A percentile compares a stretch with the other conserved stretches of the same genome.
Conservation (phyloP, 2,888 invertebrate species). For the Byasa hedistus region DNA sequence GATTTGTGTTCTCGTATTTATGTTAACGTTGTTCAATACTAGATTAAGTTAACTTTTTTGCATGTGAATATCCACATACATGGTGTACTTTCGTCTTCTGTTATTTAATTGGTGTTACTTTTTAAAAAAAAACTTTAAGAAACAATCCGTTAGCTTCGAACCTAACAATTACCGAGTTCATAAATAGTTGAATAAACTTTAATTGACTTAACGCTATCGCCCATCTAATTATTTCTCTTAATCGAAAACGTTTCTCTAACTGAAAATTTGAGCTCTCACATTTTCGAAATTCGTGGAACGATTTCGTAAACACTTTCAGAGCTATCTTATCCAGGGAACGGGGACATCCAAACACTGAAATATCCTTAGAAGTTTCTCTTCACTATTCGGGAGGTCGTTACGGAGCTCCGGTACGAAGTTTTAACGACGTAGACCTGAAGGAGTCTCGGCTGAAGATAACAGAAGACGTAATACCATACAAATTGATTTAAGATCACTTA, state of each 20-base stretch:
- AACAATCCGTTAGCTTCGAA: neutral
- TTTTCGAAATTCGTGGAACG: slow-evolving; percentile 15
- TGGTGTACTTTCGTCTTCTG: too few relatives aligned
- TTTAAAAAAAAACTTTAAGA: too few relatives aligned
- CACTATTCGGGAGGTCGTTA: slow-evolving; percentile 25
- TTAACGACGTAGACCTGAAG: slow-evolving; percentile 28
- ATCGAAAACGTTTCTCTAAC: slow-evolving; percentile 11
- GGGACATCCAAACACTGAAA: slow-evolving; percentile 18
- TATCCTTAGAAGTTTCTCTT: slow-evolving; percentile 22
- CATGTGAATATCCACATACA: too few relatives aligned
- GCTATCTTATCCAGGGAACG: slow-evolving; percentile 13
- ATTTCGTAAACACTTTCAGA: slow-evolving; percentile 14
- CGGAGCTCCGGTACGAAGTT: slow-evolving; percentile 22
- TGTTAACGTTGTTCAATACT: too few relatives aligned
- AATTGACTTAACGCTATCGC: slow-evolving; percentile 4
- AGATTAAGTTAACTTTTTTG: too few relatives aligned
- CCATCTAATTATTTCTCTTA: slow-evolving; percentile 6
- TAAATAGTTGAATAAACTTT: neutral
- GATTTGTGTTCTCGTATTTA: too few relatives aligned
- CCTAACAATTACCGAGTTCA: neutral
- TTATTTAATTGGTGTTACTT: too few relatives aligned
- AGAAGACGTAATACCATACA: slow-evolving; percentile 14
- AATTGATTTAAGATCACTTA: slow-evolving; percentile 26
- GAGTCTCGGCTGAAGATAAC: slow-evolving; percentile 19
- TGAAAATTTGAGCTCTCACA: neutral